Evolutionary conservation across 2,113 vertebrate species (phyloP).

Genomic region (Myxocyprinus asiaticus): DNA sequence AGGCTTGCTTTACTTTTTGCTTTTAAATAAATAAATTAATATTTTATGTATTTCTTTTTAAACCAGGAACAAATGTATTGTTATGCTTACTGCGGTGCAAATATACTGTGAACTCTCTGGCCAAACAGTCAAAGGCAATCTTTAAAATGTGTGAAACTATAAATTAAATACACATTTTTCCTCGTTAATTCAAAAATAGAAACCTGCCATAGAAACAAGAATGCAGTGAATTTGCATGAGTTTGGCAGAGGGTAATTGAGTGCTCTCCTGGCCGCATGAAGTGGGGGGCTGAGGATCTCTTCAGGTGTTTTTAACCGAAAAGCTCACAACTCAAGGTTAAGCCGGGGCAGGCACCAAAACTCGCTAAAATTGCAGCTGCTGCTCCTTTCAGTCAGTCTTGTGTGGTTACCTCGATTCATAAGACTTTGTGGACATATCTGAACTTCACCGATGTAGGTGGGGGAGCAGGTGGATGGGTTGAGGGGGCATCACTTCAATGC

Average conservation of each 20-base stretch:
- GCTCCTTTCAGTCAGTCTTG: background rate
- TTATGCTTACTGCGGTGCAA: background rate
- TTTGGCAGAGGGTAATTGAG: slow-evolving; percentile 11
- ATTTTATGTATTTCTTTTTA: background rate
- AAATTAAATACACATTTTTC: too few relatives aligned
- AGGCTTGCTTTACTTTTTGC: background rate
- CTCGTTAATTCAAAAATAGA: background rate
- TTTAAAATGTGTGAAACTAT: too few relatives aligned
- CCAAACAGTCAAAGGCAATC: too few relatives aligned
- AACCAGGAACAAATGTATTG: background rate
- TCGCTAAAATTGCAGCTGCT: slow-evolving; percentile 34
- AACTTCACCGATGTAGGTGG: background rate
- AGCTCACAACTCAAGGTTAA: slow-evolving; percentile 15
- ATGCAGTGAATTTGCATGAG: background rate
- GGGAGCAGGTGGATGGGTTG: slow-evolving; percentile 18
- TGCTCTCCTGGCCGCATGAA: slow-evolving; percentile 13
- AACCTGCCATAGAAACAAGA: slow-evolving; percentile 11
- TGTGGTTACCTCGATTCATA: background rate
- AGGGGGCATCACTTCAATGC: background rate
- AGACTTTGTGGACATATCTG: slow-evolving; percentile 10
- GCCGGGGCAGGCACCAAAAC: slow-evolving; percentile 5
- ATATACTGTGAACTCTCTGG: background rate
- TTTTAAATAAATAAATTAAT: background rate
- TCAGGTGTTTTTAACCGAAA: slow-evolving; percentile 22
- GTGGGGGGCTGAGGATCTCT: slow-evolving; percentile 6